Evolutionary conservation across 2,797 vertebrate species (phyloP), one percentile per base, ranked within the genome.

Genomic region (Monodelphis domestica): DNA sequence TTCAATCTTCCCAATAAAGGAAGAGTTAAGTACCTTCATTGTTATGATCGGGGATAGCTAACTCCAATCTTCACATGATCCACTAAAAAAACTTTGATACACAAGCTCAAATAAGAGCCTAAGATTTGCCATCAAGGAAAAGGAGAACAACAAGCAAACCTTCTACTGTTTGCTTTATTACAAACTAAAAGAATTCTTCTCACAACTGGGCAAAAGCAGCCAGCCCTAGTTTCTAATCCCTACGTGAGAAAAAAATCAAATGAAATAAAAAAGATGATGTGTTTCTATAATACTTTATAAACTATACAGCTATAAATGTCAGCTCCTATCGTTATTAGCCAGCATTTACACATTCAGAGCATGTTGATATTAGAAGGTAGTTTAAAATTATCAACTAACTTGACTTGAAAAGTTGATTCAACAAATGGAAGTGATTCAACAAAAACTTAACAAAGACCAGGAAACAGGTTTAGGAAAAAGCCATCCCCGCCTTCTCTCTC

Each of bases 391-490:
- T 53, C 87, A 30, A 53, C 52, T 52, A 88, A 88, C 53, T 53
- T 53, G 53, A 88, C 7, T 33, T 33, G 51, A 53, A 88, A 17
- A 88, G 50, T 12, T 12, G 50, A 91, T 24, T 59, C 57, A n/a
- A 50, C 51, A 57, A 50, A 95, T 30, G 45, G 51, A 51, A 53
- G 87, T 53, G n/a, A 91, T 38, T 88, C 51, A 88, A 59, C 30
- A 88, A 88, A 52, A 50, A 91, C 5, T 50, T 12, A 94, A 91
- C 14, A 92, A 70, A 90, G 89, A 53, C 21, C 53, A 38, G 15
- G 57, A 91, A 94, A 87, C 38, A 54, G n/a, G 30, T 59, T 70
- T 93, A 59, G 91, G 91, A 92, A n/a, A 28, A 93, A 95, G 54
- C 90, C 14, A 33, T 84, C 38, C 30, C 54, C 17, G 87, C 54